Conservation (phyloP, 2,113 vertebrate genomes). For the Papio anubis region DNA sequence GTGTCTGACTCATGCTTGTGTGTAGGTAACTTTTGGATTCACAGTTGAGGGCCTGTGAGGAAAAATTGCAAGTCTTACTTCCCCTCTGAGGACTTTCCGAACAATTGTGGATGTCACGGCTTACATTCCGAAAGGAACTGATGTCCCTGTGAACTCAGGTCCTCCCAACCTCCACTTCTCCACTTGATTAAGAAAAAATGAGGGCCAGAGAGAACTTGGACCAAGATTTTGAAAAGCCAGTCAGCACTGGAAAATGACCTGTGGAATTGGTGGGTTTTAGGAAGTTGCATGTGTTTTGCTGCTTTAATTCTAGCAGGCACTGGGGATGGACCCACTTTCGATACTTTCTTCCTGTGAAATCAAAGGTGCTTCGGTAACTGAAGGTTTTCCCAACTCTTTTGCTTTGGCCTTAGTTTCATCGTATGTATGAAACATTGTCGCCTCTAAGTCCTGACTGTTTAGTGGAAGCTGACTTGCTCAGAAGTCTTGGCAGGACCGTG, state of each 20-base stretch:
- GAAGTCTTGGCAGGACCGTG: no score
- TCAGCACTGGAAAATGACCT: not conserved
- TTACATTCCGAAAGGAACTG: not conserved
- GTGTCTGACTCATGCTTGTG: accelerated
- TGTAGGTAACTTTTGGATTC: not conserved
- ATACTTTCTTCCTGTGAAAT: not conserved
- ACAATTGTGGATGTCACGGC: accelerated
- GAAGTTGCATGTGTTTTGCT: no score
- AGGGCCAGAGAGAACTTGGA: not conserved
- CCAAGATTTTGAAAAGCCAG: not conserved
- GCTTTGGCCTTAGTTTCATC: not conserved
- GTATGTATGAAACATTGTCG: not conserved
- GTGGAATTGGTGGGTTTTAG: no score
- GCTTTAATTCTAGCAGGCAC: not conserved
- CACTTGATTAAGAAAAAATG: not conserved
- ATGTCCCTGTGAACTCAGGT: no score
- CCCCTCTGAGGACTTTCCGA: not conserved
- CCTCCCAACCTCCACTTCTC: not conserved
- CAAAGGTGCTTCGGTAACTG: not conserved
- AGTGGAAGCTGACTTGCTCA: no score
- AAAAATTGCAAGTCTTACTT: not conserved
- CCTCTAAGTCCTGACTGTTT: not conserved
- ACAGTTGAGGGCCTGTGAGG: not conserved
- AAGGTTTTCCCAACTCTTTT: not conserved
- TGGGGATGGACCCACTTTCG: not conserved